Conservation (phyloP, 2,888 invertebrate species). For the Pasiphila rectangulata region DNA sequence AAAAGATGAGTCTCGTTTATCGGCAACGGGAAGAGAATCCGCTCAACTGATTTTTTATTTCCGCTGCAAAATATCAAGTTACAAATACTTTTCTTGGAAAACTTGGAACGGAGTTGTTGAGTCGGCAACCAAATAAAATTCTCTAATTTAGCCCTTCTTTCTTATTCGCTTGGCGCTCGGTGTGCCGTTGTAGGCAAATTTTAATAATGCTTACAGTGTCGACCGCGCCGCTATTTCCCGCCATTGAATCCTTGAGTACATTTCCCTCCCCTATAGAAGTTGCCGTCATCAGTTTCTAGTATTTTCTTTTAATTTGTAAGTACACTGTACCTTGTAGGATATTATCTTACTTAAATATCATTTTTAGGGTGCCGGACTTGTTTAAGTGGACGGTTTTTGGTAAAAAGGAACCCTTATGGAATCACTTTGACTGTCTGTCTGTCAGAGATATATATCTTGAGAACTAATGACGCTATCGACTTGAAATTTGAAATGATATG, state of each 20-base stretch:
- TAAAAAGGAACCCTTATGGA: too few relatives aligned
- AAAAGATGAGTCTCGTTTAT: conserved; percentile 11
- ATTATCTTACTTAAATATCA: too few relatives aligned
- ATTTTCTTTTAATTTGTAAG: conserved; percentile 35
- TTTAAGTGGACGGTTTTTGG: too few relatives aligned
- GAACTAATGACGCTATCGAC: too few relatives aligned
- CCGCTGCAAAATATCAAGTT: conserved; percentile 14
- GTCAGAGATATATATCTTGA: too few relatives aligned
- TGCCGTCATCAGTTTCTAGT: conserved; percentile 41
- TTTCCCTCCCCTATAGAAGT: conserved; percentile 51
- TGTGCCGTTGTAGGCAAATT: conserved; percentile 65
- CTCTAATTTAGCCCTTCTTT: conserved; percentile 63
- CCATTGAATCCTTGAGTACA: conserved; percentile 64
- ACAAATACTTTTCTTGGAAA: conserved; percentile 38
- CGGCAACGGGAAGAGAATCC: conserved; percentile 7
- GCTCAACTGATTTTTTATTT: conserved; percentile 8
- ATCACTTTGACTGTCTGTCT: too few relatives aligned
- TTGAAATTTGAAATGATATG: too few relatives aligned
- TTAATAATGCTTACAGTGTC: conserved; percentile 68
- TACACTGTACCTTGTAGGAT: conserved; percentile 4
- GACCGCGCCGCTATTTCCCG: conserved; percentile 55
- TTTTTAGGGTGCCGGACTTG: too few relatives aligned
- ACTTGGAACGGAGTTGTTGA: conserved; percentile 47
- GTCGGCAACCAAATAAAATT: conserved; percentile 61
- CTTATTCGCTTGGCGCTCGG: conserved; percentile 55